phyloP scores from a whole-genome alignment of 2,113 vertebrate species.

The Pachyramphus minor region DNA sequence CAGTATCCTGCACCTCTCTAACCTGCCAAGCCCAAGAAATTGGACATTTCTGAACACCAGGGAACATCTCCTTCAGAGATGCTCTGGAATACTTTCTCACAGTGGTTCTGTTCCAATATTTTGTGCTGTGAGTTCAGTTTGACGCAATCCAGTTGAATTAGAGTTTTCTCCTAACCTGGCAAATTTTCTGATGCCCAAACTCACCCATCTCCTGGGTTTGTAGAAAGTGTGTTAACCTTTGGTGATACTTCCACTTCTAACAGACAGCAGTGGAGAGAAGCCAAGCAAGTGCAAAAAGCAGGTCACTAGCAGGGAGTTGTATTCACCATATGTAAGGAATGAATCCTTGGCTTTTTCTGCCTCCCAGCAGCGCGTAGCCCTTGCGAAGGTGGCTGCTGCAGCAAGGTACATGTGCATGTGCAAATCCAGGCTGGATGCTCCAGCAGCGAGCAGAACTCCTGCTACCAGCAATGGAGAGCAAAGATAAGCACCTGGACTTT shows the following conservation, averaged over 20 bases:
- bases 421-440: background rate
- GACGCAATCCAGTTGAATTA: background rate
- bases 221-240: background rate
- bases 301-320: background rate
- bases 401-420: accelerated
- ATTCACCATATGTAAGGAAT: background rate
- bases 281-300: background rate
- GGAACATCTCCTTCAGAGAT: background rate
- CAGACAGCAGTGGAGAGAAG: background rate
- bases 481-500: background rate
- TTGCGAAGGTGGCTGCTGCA: background rate
- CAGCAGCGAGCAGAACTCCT: background rate
- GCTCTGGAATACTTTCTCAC: background rate
- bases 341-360: background rate
- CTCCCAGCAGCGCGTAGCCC: accelerated
- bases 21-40: background rate
- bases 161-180: background rate
- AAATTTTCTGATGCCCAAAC: background rate
- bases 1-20: background rate
- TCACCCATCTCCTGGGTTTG: background rate
- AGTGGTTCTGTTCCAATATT: background rate
- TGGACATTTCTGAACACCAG: background rate
- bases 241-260: background rate
- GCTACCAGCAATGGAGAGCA: accelerated
- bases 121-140: background rate